phyloP scores from a whole-genome alignment of 2,113 vertebrate genomes.

The Heterotilapia buettikoferi region DNA sequence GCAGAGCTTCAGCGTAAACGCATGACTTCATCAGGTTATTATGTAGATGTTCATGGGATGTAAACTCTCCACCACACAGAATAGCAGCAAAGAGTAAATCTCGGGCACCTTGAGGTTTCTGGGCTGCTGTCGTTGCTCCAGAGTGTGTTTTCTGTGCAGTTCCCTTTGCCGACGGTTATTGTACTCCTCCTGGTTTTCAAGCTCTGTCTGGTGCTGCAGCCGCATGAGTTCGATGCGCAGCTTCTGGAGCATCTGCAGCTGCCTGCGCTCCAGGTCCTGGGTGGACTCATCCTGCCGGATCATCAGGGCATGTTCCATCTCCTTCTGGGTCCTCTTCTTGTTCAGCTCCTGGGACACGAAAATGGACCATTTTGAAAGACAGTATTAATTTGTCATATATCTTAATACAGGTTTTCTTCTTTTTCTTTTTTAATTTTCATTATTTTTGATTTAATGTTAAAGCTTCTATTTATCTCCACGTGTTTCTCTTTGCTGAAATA shows the following conservation, averaged over 20 bases:
- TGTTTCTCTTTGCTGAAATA: neutral
- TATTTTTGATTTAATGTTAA: neutral
- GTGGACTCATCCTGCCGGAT: constrained; percentile 98
- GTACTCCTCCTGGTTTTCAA: constrained; percentile 98
- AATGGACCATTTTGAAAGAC: neutral
- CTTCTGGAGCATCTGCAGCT: constrained; percentile 94
- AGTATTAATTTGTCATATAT: neutral
- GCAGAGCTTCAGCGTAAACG: neutral
- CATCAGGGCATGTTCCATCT: constrained; percentile 98
- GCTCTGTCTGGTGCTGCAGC: constrained; percentile 97
- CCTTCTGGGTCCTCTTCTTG: constrained; percentile 96
- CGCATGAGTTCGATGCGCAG: constrained; percentile 94
- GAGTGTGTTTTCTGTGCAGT: constrained; percentile 94
- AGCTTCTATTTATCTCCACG: neutral
- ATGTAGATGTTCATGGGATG: neutral
- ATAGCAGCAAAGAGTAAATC: neutral
- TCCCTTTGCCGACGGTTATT: constrained; percentile 91
- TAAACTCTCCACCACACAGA: neutral
- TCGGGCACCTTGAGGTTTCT: constrained; percentile 90
- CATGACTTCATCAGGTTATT: neutral
- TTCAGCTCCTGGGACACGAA: constrained; percentile 83
- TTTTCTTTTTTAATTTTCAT: neutral
- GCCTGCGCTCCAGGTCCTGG: constrained; percentile 91
- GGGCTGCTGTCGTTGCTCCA: constrained; percentile 98
- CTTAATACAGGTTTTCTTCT: neutral